phyloP scores from a whole-genome alignment of 2,113 vertebrate species.

The Megaceryle maxima region DNA sequence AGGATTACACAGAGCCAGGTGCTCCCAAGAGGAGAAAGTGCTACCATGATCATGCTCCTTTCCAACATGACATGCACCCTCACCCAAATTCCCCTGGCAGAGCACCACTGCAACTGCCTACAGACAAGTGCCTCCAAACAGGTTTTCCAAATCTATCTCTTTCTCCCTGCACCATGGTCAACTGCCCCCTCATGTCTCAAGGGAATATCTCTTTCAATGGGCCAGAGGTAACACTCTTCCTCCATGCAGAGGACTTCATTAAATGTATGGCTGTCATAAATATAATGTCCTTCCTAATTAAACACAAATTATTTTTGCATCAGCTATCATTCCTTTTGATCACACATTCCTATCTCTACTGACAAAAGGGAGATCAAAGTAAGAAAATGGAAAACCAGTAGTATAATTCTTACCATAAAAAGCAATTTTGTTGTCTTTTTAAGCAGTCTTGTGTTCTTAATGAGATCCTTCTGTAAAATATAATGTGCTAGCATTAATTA shows the following conservation, averaged over 20 bases:
- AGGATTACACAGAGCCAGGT: fast-evolving
- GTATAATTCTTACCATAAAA: constrained; percentile 71
- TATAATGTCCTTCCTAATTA: neutral
- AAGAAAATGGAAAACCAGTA: neutral
- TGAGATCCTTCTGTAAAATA: constrained; percentile 70
- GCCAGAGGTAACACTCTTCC: neutral
- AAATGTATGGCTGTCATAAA: neutral
- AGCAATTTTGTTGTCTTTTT: constrained; percentile 68
- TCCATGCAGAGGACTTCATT: neutral
- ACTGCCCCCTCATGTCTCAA: neutral
- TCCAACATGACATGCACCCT: neutral
- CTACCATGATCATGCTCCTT: neutral
- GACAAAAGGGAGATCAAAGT: neutral
- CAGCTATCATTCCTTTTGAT: neutral
- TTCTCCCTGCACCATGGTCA: fast-evolving
- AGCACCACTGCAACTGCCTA: neutral
- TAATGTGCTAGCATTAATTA: neutral
- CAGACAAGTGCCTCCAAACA: neutral
- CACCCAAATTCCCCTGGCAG: neutral
- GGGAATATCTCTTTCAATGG: neutral
- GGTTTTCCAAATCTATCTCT: neutral
- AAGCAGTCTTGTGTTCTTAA: constrained; percentile 67
- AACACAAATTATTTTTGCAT: neutral
- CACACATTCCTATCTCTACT: neutral
- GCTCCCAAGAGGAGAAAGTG: neutral